Evolutionary conservation across 2,113 vertebrate genomes (phyloP), one percentile per base, ranked within the genome.

Genomic region (Microtus pennsylvanicus): DNA sequence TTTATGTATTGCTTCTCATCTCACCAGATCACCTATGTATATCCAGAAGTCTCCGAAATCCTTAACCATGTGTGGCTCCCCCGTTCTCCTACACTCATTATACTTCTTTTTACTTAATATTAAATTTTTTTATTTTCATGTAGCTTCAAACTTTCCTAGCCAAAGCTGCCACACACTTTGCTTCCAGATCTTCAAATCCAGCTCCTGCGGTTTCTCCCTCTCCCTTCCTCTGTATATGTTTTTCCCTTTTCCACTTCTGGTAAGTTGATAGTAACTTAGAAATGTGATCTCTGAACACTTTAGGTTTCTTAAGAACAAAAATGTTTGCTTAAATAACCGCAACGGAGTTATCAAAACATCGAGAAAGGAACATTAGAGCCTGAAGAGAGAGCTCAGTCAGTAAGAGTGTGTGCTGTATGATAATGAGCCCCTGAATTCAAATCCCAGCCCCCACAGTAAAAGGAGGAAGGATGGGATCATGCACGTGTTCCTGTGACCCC

Each of bases 251-350:
- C 14, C 30, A 50, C 85, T 58, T 28, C 52, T 94, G 52, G 91
- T 22, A 77, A 45, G 61, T 45, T n/a, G 85, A 14, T 78, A 83
- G 81, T 83, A 87, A 74, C 1, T 94, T 94, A 38, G 70, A 90
- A 55, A 93, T 47, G 2, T 87, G 35, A 16, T n/a, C 74, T 42
- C 77, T 33, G 26, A 65, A 65, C 38, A 65, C 81, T 30, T 28
- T n/a, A 65, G 61, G 7, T 85, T 85, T 85, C 58, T 85, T 45
- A 85, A 28, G 12, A 82, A 61, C 55, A 83, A 61, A 83, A 83
- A 63, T 63, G 55, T 83, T 83, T 83, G 80, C 80, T 63, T 61
- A 38, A 42, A 28, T 16, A 61, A 61, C 55, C 22, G 28, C n/a
- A 83, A 17, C 16, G 38, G 80, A 82, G 22, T 16, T 82, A 42